Evolutionary conservation across 1,140 invertebrate species (phyloP), one percentile per base, ranked within the genome.

Genomic region (Lepidotrigona ventralis): DNA sequence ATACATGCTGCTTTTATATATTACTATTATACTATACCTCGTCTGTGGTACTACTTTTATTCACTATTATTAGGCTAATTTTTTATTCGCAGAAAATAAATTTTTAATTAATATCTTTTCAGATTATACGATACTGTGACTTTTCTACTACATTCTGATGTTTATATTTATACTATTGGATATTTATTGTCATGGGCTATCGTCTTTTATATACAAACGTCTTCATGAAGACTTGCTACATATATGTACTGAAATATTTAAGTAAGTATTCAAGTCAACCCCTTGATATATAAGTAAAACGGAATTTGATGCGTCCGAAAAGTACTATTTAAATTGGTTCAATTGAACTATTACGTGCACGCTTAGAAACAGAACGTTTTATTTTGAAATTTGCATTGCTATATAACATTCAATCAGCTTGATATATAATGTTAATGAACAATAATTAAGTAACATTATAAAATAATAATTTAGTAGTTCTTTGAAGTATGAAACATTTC

Each of bases 121-220:
- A 96, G 94, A 93, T 93, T 95, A 81, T 96, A 96, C 21, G 95
- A 96, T 86, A 90, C 91, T 54, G 93, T 95, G 53, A 95, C 92
- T 26, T 94, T 97, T 71, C 90, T 95, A 86, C 95, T 96, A 9
- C 94, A 95, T 82, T 96, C 96, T 2, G 96, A 96, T 84, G 95
- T 95, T 21, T 95, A 95, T 74, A 95, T 95, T 21, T 95, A 95
- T 74, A 95, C 95, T 2, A 90, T 96, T 70, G 96, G 95, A 33
- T 98, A 97, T 93, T 92, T 98, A 56, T 91, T 98, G 1, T 91
- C 96, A 8, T 98, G 98, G 97, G 95, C 95, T 88, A 94, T 96
- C 68, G 90, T 97, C 21, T 90, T 98, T n/a, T 93, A 95, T 53
- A 95, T 97, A 71, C 95, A 76, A 93, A 95, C 82, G 95, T 97